Conservation (phyloP, 1,140 invertebrate species). For the Bombus difficillimus region DNA sequence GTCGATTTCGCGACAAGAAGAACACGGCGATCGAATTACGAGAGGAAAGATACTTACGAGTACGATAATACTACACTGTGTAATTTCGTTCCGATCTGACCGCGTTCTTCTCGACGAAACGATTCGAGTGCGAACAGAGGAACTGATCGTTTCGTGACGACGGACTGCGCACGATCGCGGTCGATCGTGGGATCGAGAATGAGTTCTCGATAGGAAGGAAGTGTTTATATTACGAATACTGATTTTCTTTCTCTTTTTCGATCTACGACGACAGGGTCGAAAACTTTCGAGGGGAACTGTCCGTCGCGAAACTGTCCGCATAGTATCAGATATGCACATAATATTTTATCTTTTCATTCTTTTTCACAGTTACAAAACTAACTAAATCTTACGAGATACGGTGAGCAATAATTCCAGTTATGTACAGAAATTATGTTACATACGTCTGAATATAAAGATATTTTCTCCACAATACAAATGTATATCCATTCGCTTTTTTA, state of each 20-base stretch:
- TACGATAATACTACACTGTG: slow-evolving; percentile 39
- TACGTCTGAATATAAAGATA: slow-evolving; percentile 76
- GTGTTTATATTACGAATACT: slow-evolving; percentile 43
- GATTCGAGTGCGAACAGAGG: slow-evolving; percentile 22
- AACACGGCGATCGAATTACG: slow-evolving; percentile 9
- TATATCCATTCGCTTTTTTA: slow-evolving; percentile 47
- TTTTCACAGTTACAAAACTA: slow-evolving; percentile 80
- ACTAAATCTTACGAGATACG: slow-evolving; percentile 82
- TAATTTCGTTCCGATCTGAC: neutral
- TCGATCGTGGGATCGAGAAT: slow-evolving; percentile 38
- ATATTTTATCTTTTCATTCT: slow-evolving; percentile 38
- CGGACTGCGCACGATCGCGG: slow-evolving; percentile 1
- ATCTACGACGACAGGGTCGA: slow-evolving; percentile 23
- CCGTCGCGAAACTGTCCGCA: slow-evolving; percentile 33
- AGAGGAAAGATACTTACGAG: slow-evolving; percentile 24
- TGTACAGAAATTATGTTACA: slow-evolving; percentile 82
- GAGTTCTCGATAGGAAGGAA: slow-evolving; percentile 35
- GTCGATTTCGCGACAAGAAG: slow-evolving; percentile 9
- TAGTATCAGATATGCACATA: slow-evolving; percentile 64
- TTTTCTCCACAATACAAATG: slow-evolving; percentile 60
- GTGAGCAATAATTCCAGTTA: slow-evolving; percentile 82
- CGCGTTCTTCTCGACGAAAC: slow-evolving; percentile 22
- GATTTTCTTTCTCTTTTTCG: slow-evolving; percentile 23
- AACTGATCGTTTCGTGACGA: slow-evolving; percentile 37
- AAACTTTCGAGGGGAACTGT: slow-evolving; percentile 15